These are phyloP conservation scores for Anastrepha obliqua DNA, from an alignment of 1,140 invertebrate species.

Conservation along the genomic window DNA sequence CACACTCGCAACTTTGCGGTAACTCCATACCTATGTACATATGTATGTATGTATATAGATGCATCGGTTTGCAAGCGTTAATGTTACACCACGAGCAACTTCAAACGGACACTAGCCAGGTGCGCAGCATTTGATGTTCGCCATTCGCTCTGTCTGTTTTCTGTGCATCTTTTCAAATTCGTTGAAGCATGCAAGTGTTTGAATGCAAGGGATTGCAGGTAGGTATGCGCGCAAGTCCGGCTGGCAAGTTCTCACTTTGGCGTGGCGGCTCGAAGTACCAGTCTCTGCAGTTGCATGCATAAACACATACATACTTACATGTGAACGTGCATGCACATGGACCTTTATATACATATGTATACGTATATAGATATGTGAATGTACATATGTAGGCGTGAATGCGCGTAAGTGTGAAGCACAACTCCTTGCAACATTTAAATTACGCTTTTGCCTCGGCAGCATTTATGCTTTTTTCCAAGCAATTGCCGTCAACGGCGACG, in stretches of 20 bases:
- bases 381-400: neutral
- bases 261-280: neutral
- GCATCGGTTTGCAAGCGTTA: neutral
- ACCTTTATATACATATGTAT: neutral
- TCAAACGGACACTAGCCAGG: constrained; percentile 46
- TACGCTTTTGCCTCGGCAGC: neutral
- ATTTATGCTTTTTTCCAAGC: constrained; percentile 4
- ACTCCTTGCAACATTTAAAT: constrained; percentile 33
- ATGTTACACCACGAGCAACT: constrained; percentile 27
- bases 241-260: neutral
- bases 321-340: neutral
- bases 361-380: neutral
- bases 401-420: neutral
- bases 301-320: neutral
- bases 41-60: neutral
- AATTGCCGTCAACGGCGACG: neutral
- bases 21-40: neutral
- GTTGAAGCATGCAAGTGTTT: constrained; percentile 31
- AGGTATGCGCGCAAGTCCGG: constrained; percentile 2
- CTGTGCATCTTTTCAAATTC: constrained; percentile 6
- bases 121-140: constrained; percentile 37
- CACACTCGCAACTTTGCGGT: neutral
- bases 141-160: neutral
- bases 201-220: neutral
- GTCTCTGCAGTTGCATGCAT: neutral